These are phyloP conservation scores for Cichladusa arquata DNA, from an alignment of 2,113 vertebrate genomes.

Conservation along the genomic window DNA sequence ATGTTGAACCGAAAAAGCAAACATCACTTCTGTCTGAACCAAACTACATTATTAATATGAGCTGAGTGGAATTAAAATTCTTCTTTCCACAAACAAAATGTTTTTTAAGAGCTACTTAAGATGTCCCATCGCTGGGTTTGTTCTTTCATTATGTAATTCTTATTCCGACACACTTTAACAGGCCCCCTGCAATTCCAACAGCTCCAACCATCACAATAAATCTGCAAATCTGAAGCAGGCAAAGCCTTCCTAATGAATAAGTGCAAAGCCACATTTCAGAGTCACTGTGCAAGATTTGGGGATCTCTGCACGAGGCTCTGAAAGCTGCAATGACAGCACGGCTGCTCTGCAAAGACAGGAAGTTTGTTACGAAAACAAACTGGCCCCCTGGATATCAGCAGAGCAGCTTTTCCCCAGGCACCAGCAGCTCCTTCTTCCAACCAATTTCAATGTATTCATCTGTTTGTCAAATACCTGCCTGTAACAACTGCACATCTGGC, in stretches of 20 bases:
- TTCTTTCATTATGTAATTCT: slow-evolving; percentile 50
- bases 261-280: slow-evolving; percentile 56
- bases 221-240: slow-evolving; percentile 43
- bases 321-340: slow-evolving; percentile 67
- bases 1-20: neutral
- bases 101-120: slow-evolving; percentile 6
- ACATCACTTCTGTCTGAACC: neutral
- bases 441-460: neutral
- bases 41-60: neutral
- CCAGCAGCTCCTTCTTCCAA: neutral
- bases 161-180: slow-evolving; percentile 31
- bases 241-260: slow-evolving; percentile 25
- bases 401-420: slow-evolving; percentile 50
- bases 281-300: slow-evolving; percentile 31
- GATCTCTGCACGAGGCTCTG: slow-evolving; percentile 54
- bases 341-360: slow-evolving; percentile 68
- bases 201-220: slow-evolving; percentile 40
- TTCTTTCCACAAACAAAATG: neutral
- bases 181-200: slow-evolving; percentile 30
- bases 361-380: slow-evolving; percentile 71
- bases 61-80: neutral
- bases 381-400: slow-evolving; percentile 67
- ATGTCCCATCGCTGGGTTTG: neutral
- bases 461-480: neutral
- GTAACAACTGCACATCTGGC: neutral